A percentile compares a stretch with the other conserved stretches of the same genome.
Conservation (phyloP, 2,797 vertebrate genomes). For the Poecilia wingei region DNA sequence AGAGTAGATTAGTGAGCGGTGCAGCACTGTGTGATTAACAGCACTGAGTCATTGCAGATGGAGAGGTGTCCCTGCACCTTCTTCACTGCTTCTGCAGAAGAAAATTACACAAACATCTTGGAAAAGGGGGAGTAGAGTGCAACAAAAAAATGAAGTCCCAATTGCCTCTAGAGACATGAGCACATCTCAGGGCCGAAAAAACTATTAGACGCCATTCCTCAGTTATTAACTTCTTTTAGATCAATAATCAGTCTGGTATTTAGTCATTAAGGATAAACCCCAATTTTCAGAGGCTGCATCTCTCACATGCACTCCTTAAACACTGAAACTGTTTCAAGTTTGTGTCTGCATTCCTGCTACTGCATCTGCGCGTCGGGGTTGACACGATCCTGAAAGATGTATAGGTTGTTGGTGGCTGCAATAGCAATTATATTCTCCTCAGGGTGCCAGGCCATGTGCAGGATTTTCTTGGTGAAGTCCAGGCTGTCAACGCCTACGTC, state of each 20-base stretch:
- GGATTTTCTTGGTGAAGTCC: slow-evolving; percentile 98
- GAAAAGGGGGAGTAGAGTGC: slow-evolving; percentile 57
- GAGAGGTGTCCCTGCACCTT: slow-evolving; percentile 76
- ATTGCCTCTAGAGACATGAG: slow-evolving; percentile 24
- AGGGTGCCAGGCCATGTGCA: slow-evolving; percentile 98
- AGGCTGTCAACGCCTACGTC: slow-evolving; percentile 96
- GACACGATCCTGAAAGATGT: slow-evolving; percentile 97
- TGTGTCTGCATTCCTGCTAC: slow-evolving; percentile 44
- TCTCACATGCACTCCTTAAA: slow-evolving; percentile 15
- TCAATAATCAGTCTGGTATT: slow-evolving; percentile 27
- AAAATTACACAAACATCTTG: slow-evolving; percentile 55
- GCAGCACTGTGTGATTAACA: slow-evolving; percentile 50
- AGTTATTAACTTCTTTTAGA: slow-evolving; percentile 23
- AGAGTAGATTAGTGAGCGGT: slow-evolving; percentile 44
- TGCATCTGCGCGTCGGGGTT: slow-evolving; percentile 73
- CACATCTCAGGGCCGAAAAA: slow-evolving; percentile 38
- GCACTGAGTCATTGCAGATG: slow-evolving; percentile 45
- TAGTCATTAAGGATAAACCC: slow-evolving; percentile 21
- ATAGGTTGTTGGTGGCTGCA: slow-evolving; percentile 98
- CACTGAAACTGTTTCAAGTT: slow-evolving; percentile 28
- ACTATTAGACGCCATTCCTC: slow-evolving; percentile 21
- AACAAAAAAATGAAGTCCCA: slow-evolving; percentile 41
- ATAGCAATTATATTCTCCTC: slow-evolving; percentile 98
- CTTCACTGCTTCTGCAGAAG: slow-evolving; percentile 30
- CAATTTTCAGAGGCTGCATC: slow-evolving; percentile 24